These are phyloP conservation scores for Mongoloraphidia duomilia DNA, from an alignment of 2,888 invertebrate genomes.

Conservation along the genomic window DNA sequence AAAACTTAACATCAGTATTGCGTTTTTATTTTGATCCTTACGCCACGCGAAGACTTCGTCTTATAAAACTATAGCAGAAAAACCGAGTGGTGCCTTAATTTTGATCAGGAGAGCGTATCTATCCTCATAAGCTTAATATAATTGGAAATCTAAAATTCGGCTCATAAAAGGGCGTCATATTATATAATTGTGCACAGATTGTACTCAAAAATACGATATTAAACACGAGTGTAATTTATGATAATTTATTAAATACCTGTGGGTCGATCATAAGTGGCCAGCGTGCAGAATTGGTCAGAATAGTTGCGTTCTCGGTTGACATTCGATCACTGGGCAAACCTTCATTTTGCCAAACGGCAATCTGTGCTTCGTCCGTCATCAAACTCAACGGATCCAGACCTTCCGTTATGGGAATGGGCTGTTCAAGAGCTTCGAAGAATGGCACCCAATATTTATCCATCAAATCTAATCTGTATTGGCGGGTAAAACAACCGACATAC, in stretches of 20 bases:
- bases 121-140: too few species aligned
- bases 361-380: slow-evolving; percentile 81
- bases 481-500: slow-evolving; percentile 87
- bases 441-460: slow-evolving; percentile 71
- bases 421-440: slow-evolving; percentile 51
- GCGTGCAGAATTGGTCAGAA: slow-evolving; percentile 73
- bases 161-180: too few species aligned
- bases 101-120: too few species aligned
- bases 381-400: slow-evolving; percentile 70
- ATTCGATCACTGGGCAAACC: slow-evolving; percentile 83
- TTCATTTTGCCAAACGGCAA: slow-evolving; percentile 91
- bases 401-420: slow-evolving; percentile 64
- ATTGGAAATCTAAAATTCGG: too few species aligned
- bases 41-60: too few species aligned
- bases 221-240: background rate
- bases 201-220: too few species aligned
- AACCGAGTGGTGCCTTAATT: too few species aligned
- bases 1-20: too few species aligned
- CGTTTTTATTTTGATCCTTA: too few species aligned
- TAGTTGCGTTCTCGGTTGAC: slow-evolving; percentile 91
- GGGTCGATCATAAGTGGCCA: slow-evolving; percentile 96
- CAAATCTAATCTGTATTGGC: slow-evolving; percentile 64
- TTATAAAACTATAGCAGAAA: too few species aligned
- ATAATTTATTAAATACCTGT: slow-evolving; percentile 37
- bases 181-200: too few species aligned